These are phyloP conservation scores for Chrysina gloriosa DNA, from an alignment of 2,888 invertebrate species.

Conservation along the genomic window DNA sequence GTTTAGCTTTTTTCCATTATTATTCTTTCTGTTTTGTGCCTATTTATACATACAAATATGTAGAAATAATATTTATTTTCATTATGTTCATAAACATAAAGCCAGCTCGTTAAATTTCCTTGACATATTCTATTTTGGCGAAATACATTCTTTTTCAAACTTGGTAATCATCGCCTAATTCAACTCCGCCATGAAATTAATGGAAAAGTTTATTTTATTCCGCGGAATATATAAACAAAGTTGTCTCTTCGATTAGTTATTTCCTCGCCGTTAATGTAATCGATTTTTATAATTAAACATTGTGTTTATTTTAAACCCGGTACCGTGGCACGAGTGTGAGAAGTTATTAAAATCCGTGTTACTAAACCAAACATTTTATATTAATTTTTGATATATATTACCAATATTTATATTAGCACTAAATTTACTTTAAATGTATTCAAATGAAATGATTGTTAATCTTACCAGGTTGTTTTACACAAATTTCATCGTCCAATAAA, in stretches of 20 bases:
- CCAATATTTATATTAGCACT: too few species aligned
- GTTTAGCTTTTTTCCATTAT: too few species aligned
- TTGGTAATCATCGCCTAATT: not conserved
- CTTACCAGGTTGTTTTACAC: too few species aligned
- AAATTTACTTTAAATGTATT: too few species aligned
- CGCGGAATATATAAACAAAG: not conserved
- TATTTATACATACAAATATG: too few species aligned
- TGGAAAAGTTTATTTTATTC: not conserved
- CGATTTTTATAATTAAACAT: not conserved
- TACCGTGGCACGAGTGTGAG: too few species aligned
- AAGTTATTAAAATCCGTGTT: not conserved
- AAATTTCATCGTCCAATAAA: too few species aligned
- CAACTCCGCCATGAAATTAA: not conserved
- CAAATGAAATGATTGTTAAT: too few species aligned
- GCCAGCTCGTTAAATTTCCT: not conserved
- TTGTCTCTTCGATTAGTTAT: not conserved
- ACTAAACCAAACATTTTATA: too few species aligned
- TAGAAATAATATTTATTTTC: not conserved
- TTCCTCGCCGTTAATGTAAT: not conserved
- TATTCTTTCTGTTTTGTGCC: too few species aligned
- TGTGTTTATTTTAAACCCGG: not conserved
- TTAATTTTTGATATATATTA: too few species aligned
- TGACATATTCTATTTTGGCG: not conserved
- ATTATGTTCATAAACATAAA: slow-evolving; percentile 1
- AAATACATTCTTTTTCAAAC: not conserved